Conservation (phyloP, 2,797 vertebrate species). For the Percopsis omiscomaycus region DNA sequence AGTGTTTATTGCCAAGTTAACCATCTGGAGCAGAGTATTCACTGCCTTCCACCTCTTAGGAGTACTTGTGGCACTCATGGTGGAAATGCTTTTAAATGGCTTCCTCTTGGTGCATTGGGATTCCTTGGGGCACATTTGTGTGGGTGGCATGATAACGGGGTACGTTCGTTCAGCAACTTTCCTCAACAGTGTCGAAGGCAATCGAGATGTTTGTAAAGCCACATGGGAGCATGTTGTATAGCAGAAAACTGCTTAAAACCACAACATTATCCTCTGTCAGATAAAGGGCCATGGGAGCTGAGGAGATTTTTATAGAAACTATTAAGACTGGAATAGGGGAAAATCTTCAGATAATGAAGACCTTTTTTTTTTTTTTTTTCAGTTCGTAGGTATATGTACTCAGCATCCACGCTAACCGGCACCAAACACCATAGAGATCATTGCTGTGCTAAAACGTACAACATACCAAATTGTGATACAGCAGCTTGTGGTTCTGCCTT, state of each 20-base stretch:
- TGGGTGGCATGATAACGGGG: constrained; percentile 51
- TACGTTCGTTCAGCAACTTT: constrained; percentile 45
- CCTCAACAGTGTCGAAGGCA: constrained; percentile 45
- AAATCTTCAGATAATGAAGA: too few species aligned
- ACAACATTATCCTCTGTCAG: constrained; percentile 15
- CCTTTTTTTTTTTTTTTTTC: too few species aligned
- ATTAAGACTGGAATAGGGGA: constrained; percentile 35
- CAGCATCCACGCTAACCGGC: too few species aligned
- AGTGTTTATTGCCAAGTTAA: constrained; percentile 33
- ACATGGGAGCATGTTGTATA: constrained; percentile 44
- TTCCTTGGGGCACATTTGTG: constrained; percentile 49
- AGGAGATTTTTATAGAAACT: constrained; percentile 30
- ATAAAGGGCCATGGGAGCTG: constrained; percentile 29
- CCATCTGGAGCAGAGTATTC: constrained; percentile 18
- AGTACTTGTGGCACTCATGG: constrained; percentile 32
- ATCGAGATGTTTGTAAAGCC: constrained; percentile 53
- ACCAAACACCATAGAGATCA: neutral
- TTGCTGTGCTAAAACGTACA: too few species aligned
- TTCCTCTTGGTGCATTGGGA: constrained; percentile 36
- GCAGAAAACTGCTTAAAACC: constrained; percentile 30
- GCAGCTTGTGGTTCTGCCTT: too few species aligned
- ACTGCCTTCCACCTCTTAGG: constrained; percentile 10
- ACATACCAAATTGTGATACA: too few species aligned
- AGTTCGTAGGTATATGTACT: too few species aligned
- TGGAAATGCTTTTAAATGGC: constrained; percentile 41